phyloP scores from a whole-genome alignment of 2,888 invertebrate species.

The Synergus gifuensis region DNA sequence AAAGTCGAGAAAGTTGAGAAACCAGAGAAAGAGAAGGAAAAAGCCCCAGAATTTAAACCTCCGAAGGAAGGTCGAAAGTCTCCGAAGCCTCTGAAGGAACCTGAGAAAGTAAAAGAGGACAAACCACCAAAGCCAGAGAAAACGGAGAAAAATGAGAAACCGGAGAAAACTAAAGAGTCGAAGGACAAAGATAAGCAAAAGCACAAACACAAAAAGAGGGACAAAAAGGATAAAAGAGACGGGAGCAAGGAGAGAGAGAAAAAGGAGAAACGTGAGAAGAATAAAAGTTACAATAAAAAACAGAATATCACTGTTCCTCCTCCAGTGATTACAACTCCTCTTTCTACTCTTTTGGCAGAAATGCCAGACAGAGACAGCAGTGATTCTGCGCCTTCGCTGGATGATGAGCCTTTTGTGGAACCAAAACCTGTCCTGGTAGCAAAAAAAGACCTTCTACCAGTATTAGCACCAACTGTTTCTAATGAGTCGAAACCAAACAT shows the following conservation, averaged over 20 bases:
- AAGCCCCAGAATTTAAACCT: constrained; percentile 72
- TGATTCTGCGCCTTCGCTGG: constrained; percentile 70
- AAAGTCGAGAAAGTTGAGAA: constrained; percentile 83
- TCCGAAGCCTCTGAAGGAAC: constrained; percentile 68
- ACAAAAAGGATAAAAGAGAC: constrained; percentile 82
- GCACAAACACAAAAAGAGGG: constrained; percentile 80
- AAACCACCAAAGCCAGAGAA: constrained; percentile 72
- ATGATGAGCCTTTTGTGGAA: constrained; percentile 68
- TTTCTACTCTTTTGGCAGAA: constrained; percentile 70
- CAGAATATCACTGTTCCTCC: constrained; percentile 60
- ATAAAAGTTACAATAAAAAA: constrained; percentile 70
- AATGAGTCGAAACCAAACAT: constrained; percentile 52
- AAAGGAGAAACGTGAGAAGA: constrained; percentile 72
- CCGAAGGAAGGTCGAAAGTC: constrained; percentile 76
- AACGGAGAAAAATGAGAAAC: constrained; percentile 67
- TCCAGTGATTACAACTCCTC: constrained; percentile 78
- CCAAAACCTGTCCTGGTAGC: constrained; percentile 52
- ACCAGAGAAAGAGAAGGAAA: constrained; percentile 80
- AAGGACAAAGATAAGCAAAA: constrained; percentile 77
- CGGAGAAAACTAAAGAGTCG: constrained; percentile 70
- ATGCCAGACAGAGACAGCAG: constrained; percentile 71
- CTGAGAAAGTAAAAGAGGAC: constrained; percentile 69
- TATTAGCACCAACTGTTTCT: constrained; percentile 25
- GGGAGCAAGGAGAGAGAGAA: constrained; percentile 82
- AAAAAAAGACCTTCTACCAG: constrained; percentile 60